These are phyloP conservation scores for Trogon melanurus DNA, from an alignment of 2,113 vertebrate genomes.

Conservation along the genomic window DNA sequence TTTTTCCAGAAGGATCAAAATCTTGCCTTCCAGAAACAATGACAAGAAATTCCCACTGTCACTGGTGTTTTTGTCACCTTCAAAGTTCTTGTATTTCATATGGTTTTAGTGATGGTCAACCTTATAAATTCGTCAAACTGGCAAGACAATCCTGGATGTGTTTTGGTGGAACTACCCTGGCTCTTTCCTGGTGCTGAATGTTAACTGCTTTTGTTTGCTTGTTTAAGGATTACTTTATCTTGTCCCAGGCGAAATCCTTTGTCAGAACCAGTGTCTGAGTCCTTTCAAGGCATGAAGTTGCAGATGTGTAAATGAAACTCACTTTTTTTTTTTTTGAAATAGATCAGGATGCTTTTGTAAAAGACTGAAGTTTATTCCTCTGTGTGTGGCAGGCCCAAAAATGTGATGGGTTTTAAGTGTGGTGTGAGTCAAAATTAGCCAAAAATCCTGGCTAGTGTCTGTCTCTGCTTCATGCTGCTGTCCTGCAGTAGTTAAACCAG, in stretches of 20 bases:
- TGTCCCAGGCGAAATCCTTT: background rate
- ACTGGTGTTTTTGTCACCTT: constrained; percentile 12
- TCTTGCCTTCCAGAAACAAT: constrained; percentile 12
- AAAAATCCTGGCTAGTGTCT: background rate
- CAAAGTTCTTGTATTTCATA: background rate
- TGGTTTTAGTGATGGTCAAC: background rate
- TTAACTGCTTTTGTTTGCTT: background rate
- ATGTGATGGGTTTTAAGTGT: background rate
- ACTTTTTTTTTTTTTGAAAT: background rate
- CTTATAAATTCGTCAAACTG: background rate
- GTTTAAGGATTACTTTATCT: background rate
- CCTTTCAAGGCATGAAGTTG: background rate
- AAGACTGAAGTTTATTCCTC: background rate
- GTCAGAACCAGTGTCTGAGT: background rate
- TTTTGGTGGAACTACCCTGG: background rate
- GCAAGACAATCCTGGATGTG: background rate
- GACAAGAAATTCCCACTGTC: constrained; percentile 25
- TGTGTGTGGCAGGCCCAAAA: background rate
- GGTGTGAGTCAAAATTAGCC: background rate
- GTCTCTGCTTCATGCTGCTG: background rate
- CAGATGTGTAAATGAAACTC: background rate
- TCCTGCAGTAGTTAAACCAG: background rate
- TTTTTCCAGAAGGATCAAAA: constrained; percentile 21
- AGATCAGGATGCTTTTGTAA: background rate
- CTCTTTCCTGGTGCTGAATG: background rate